Conservation (phyloP, 2,797 vertebrate species). For the Sebastiscus albofasciatus region DNA sequence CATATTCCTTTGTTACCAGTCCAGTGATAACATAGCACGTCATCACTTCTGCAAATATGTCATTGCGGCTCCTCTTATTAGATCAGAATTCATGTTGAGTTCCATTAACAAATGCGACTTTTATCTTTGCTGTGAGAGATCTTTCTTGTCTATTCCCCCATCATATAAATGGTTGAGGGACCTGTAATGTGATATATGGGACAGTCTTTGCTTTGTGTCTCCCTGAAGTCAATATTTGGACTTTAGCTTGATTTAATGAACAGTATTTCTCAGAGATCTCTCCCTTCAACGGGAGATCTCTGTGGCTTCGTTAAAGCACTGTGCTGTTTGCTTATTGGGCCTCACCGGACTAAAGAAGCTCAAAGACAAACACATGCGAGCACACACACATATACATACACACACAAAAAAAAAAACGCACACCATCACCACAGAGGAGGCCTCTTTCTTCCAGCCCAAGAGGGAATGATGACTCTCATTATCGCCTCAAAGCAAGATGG, state of each 20-base stretch:
- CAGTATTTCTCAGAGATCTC: conserved; percentile 60
- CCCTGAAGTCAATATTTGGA: conserved; percentile 73
- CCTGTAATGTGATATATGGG: conserved; percentile 52
- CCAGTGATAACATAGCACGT: neutral
- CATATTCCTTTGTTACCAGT: neutral
- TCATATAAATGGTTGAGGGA: conserved; percentile 27
- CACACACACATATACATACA: neutral
- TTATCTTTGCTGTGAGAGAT: conserved; percentile 8
- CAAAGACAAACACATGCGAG: conserved; percentile 49
- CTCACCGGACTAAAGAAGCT: conserved; percentile 51
- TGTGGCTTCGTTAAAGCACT: conserved; percentile 64
- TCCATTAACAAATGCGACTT: conserved; percentile 18
- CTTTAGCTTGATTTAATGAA: conserved; percentile 75
- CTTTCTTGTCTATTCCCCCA: conserved; percentile 34
- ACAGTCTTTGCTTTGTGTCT: conserved; percentile 52
- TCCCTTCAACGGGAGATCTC: conserved; percentile 55
- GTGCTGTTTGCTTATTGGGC: conserved; percentile 70
- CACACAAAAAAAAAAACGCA: neutral
- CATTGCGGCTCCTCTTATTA: neutral
- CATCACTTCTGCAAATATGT: neutral
- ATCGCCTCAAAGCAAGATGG: conserved; percentile 79
- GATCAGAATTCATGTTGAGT: conserved; percentile 3
- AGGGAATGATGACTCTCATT: conserved; percentile 83
- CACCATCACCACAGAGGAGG: conserved; percentile 44
- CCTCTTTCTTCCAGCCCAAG: conserved; percentile 63